phyloP scores from a whole-genome alignment of 2,113 vertebrate species.

The Eudyptes chrysolophus region DNA sequence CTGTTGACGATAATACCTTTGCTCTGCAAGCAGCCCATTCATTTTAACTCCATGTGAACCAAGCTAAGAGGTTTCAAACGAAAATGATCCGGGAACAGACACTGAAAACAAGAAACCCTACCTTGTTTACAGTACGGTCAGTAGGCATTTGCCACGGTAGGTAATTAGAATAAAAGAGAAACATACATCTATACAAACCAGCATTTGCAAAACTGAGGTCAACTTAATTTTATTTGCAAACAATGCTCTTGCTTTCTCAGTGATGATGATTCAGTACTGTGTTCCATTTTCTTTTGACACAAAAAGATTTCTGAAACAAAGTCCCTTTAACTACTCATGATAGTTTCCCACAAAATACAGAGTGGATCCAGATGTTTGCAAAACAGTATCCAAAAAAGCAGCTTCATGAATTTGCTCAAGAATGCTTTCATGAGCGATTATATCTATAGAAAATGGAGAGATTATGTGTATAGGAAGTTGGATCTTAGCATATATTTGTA shows the following conservation, averaged over 20 bases:
- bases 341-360: not conserved
- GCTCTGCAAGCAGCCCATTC: not conserved
- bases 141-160: not conserved
- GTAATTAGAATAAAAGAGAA: not conserved
- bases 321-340: not conserved
- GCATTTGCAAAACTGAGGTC: not conserved
- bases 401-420: not conserved
- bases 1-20: not conserved
- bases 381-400: not conserved
- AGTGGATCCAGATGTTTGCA: conserved; percentile 13
- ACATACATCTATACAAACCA: not conserved
- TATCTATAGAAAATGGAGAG: not conserved
- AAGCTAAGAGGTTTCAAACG: not conserved
- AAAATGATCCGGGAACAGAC: not conserved
- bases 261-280: not conserved
- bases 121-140: not conserved
- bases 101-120: not conserved
- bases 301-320: not conserved
- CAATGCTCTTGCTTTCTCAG: not conserved
- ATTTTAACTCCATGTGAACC: not conserved
- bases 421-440: not conserved
- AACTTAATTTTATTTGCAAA: conserved; percentile 10
- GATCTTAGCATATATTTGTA: not conserved
- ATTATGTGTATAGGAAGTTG: not conserved
- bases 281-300: not conserved